These are phyloP conservation scores for Macaria notata DNA, from an alignment of 2,888 invertebrate genomes.

Conservation along the genomic window DNA sequence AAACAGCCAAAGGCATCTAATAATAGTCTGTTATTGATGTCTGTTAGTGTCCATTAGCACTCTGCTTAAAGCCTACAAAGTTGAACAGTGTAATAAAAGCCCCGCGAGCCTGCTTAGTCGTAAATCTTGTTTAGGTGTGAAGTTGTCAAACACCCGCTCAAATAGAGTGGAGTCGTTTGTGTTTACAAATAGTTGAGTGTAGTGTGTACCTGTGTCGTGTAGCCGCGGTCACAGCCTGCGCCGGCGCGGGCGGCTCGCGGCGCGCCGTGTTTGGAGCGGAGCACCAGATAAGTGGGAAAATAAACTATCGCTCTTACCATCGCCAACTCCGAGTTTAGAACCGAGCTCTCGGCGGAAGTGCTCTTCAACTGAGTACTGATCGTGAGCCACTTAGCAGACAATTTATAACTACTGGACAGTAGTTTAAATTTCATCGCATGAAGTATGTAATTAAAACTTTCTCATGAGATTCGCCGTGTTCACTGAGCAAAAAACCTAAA, in stretches of 20 bases:
- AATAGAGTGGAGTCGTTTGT: conserved; percentile 14
- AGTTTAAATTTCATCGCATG: too few relatives aligned
- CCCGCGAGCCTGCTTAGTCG: background rate
- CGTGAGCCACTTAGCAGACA: too few relatives aligned
- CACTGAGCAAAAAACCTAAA: too few relatives aligned
- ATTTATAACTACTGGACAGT: too few relatives aligned
- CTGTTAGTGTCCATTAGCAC: too few relatives aligned
- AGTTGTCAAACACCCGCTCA: conserved; percentile 18
- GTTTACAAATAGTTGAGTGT: conserved; percentile 2
- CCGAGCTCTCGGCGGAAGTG: too few relatives aligned
- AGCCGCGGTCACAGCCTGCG: conserved; percentile 15
- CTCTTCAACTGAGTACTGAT: too few relatives aligned
- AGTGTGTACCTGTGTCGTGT: conserved; percentile 2
- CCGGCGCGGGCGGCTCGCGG: conserved; percentile 13
- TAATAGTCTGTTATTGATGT: too few relatives aligned
- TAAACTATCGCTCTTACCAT: conserved; percentile 2
- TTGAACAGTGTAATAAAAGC: conserved; percentile 9
- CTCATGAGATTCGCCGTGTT: too few relatives aligned
- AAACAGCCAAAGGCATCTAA: too few relatives aligned
- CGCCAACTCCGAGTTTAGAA: background rate
- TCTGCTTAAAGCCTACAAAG: too few relatives aligned
- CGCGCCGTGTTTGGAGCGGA: conserved; percentile 15
- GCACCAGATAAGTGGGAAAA: conserved; percentile 14
- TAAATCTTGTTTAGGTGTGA: conserved; percentile 12
- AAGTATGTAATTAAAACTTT: too few relatives aligned